Conservation (phyloP, 1,140 invertebrate genomes). For the Megathymus violae region DNA sequence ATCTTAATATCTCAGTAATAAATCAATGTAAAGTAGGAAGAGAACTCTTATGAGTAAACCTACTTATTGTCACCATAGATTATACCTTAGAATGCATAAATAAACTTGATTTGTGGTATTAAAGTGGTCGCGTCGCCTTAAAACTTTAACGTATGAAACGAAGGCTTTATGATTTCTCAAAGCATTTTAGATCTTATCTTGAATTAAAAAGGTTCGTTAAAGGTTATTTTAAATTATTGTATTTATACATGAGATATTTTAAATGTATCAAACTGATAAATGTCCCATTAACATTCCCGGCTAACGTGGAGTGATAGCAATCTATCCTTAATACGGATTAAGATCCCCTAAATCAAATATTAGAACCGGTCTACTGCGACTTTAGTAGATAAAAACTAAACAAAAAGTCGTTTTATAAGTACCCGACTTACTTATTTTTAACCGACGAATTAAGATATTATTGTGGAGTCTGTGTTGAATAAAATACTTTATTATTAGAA, state of each 20-base stretch:
- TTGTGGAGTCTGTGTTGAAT: no score
- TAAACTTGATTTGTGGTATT: conserved; percentile 53
- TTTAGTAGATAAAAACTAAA: no score
- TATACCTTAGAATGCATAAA: conserved; percentile 45
- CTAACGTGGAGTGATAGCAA: conserved; percentile 47
- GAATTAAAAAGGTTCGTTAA: conserved; percentile 5
- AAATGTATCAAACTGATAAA: conserved; percentile 54
- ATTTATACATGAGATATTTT: background rate
- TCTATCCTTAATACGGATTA: conserved; percentile 58
- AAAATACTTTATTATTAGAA: no score
- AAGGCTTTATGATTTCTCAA: background rate
- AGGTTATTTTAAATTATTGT: background rate
- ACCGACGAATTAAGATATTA: no score
- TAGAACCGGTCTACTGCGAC: no score
- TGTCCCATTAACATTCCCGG: conserved; percentile 65
- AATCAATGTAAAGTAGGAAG: conserved; percentile 27
- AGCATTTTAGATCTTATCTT: background rate
- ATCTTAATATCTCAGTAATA: conserved; percentile 30
- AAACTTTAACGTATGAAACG: conserved; percentile 5
- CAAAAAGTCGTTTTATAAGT: no score
- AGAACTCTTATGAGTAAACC: conserved; percentile 21
- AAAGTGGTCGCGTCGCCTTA: conserved; percentile 9
- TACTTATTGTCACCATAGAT: conserved; percentile 32
- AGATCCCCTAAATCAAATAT: conserved; percentile 15
- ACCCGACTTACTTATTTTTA: no score